Evolutionary conservation across 2,113 vertebrate genomes (phyloP), one percentile per base, ranked within the genome.

Genomic region (Stegastes partitus): DNA sequence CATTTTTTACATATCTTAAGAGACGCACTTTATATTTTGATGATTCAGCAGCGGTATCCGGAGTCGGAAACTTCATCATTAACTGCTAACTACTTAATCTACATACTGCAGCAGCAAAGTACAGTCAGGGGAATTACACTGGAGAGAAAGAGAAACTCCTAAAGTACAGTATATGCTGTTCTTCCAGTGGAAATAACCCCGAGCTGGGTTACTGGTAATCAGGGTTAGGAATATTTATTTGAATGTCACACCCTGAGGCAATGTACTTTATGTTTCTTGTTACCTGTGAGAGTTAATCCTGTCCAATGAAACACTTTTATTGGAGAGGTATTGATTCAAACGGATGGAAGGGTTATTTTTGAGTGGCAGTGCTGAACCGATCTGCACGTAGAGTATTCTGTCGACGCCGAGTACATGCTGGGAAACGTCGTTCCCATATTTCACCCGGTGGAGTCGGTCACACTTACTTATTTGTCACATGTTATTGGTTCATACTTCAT

Each of bases 401-500:
- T 45, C 7, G 4, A 37, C 18, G 0, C 4, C 25, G 7, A 34
- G 31, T 31, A 44, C 3, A 45, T 31, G 15, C 26, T 50, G 28
- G 12, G 26, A 73, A 21, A 53, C 26, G 44, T 28, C 3, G 1
- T 34, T 50, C 31, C 31, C 31, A 45, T 34, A 9, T 34, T 34
- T 66, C 15, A 10, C 22, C 22, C 44, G 22, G 15, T 39, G 39
- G 67, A 63, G 49, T 49, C 5, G 7, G 14, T 69, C 21, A 45
- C 50, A 63, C 72, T 82, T 63, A 7, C 14, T 22, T n/a, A 23
- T 74, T 63, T 66, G 31, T 63, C 37, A 9, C 16, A 53, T 56
- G 11, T 64, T 16, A 26, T 37, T 19, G 9, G n/a, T 72, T 67
- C 47, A 71, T 65, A 71, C 63, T 51, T 72, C 51, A 67, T 26